phyloP scores from a whole-genome alignment of 2,888 invertebrate genomes.

The Clanis bilineata region DNA sequence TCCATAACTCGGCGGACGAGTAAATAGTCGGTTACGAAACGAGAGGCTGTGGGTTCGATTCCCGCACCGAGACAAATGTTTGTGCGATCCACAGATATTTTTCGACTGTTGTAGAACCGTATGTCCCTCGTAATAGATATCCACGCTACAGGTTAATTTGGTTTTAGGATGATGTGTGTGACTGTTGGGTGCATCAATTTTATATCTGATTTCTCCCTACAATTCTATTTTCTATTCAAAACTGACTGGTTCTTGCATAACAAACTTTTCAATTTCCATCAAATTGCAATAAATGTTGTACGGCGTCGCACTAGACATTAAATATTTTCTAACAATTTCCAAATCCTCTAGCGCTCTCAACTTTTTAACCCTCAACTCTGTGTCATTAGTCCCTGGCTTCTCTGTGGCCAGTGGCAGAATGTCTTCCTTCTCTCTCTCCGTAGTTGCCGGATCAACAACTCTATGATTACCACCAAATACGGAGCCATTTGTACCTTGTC shows the following conservation, averaged over 20 bases:
- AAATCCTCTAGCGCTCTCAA: constrained; percentile 41
- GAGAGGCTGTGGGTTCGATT: too few relatives aligned
- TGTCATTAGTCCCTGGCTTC: constrained; percentile 35
- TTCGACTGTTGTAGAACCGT: too few relatives aligned
- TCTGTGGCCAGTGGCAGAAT: constrained; percentile 43
- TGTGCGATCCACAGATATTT: too few relatives aligned
- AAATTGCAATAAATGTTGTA: constrained; percentile 39
- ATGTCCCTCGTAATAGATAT: too few relatives aligned
- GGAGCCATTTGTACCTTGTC: constrained; percentile 48
- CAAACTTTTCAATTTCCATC: constrained; percentile 45
- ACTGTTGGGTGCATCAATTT: too few relatives aligned
- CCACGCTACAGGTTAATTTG: too few relatives aligned
- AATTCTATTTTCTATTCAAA: constrained; percentile 15
- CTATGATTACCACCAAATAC: constrained; percentile 54
- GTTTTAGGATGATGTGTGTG: too few relatives aligned
- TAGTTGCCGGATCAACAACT: constrained; percentile 26
- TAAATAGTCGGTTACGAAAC: too few relatives aligned
- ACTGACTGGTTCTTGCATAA: constrained; percentile 25
- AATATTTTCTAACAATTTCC: constrained; percentile 42
- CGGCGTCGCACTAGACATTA: constrained; percentile 34
- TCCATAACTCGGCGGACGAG: too few relatives aligned
- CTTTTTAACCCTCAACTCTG: constrained; percentile 36
- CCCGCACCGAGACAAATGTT: too few relatives aligned
- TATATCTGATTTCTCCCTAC: background rate
- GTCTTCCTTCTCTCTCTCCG: constrained; percentile 34